Evolutionary conservation across 2,888 invertebrate genomes (phyloP), one percentile per base, ranked within the genome.

Genomic region (Rhagium mordax): DNA sequence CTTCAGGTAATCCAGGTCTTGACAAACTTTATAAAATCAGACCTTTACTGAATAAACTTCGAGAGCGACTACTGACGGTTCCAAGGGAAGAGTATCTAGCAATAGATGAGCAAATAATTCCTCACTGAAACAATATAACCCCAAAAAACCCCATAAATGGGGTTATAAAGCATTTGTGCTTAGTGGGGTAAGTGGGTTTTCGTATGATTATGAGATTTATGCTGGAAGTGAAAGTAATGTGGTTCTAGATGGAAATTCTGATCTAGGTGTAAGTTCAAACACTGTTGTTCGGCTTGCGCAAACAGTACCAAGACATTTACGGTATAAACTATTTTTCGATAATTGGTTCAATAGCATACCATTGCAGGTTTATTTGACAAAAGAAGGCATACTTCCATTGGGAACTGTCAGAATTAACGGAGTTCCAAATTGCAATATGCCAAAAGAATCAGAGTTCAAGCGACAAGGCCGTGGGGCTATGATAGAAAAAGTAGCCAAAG

Each of bases 291-390:
- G 20, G 13, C 20, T 7, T 16, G 20, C 18, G 20, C 53, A 53
- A 20, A 6, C 53, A 18, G 3, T 20, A 13, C 48, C 48, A 48
- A 48, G 48, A 16, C 3, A 48, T 48, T 2, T 8, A 8, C 3
- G 16, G n/a, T 16, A 48, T 16, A 48, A 48, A 48, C 6, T 48
- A 48, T n/a, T n/a, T n/a, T 82, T 85, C 75, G 84, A 85, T 70
- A 84, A 84, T 66, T 84, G 81, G 82, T 85, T 79, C 75, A 84
- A 73, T 1, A 79, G 78, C 47, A 20, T 75, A 10, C 57, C 47
- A 8, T 72, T 81, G 41, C 61, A 72, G 49, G 71, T 79, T n/a
- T 76, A 81, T 51, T 67, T 75, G 72, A 48, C 68, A 66, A 76
- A 79, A 61, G 59, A 77, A 48, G 79, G 76, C 29, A 61, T 81